Evolutionary conservation across 2,888 invertebrate genomes (phyloP).

Genomic region (Limnephilus rhombicus): DNA sequence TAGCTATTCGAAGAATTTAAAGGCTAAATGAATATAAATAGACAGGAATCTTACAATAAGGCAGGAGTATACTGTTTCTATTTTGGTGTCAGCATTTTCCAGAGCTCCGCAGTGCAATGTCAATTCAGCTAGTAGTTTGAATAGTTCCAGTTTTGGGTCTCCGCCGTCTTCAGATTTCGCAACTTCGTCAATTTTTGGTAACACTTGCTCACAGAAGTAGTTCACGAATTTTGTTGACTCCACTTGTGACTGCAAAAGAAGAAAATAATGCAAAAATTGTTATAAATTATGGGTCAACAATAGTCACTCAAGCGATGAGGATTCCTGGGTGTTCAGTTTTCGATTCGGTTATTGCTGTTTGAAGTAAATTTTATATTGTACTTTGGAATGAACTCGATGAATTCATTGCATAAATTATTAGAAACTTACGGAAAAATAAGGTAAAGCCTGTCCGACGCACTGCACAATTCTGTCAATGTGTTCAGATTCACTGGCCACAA

Average conservation of each 20-base stretch:
- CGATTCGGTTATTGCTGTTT: background rate
- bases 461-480: constrained; percentile 88
- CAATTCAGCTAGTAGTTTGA: constrained; percentile 93
- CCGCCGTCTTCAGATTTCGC: constrained; percentile 80
- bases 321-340: too few species aligned
- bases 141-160: constrained; percentile 85
- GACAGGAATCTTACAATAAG: constrained; percentile 81
- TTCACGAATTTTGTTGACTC: constrained; percentile 91
- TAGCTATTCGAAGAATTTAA: background rate
- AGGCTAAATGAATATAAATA: background rate
- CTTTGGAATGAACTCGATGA: background rate
- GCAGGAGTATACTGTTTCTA: constrained; percentile 87
- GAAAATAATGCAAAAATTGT: constrained; percentile 66
- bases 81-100: constrained; percentile 85
- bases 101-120: constrained; percentile 86
- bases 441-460: constrained; percentile 91
- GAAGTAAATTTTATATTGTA: too few species aligned
- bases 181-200: constrained; percentile 86
- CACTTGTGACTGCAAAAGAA: constrained; percentile 84
- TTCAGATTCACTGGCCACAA: constrained; percentile 87
- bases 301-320: background rate
- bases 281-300: constrained; percentile 58
- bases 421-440: constrained; percentile 91
- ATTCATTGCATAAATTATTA: background rate
- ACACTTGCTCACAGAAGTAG: constrained; percentile 90